A percentile compares a stretch with the other conserved stretches of the same genome.
Conservation (phyloP, 2,113 vertebrate genomes). For the Psammodynastes pulverulentus region DNA sequence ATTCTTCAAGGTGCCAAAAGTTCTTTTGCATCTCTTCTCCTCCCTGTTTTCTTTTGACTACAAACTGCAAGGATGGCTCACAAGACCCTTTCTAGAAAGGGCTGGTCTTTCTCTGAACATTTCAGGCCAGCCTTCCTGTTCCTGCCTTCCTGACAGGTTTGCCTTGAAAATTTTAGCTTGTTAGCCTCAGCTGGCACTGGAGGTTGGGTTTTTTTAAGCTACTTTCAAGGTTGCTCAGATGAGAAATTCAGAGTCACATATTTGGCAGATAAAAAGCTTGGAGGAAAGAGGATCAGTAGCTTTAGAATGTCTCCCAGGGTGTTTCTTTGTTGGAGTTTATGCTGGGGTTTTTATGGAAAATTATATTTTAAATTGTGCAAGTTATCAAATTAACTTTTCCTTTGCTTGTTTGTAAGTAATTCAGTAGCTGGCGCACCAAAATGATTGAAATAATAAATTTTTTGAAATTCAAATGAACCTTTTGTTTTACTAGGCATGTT, state of each 20-base stretch:
- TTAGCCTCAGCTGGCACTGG: constrained; percentile 32
- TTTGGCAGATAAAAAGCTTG: constrained; percentile 16
- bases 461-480: neutral
- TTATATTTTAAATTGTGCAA: neutral
- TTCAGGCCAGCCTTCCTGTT: neutral
- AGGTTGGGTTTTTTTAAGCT: neutral
- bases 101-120: neutral
- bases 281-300: constrained; percentile 15
- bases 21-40: neutral
- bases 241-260: constrained; percentile 6
- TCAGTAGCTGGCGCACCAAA: neutral
- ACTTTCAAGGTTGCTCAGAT: constrained; percentile 23
- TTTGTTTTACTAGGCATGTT: neutral
- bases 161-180: constrained; percentile 35
- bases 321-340: neutral
- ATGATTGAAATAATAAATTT: neutral
- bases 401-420: neutral
- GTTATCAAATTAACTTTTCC: neutral
- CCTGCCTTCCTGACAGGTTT: constrained; percentile 5
- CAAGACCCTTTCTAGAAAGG: neutral
- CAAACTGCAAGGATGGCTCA: neutral
- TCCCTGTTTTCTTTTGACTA: neutral
- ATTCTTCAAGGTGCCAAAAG: neutral
- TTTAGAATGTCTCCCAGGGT: constrained; percentile 12
- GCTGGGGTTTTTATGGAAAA: neutral